Base-by-base conservation (phyloP, 2,888 invertebrate genomes). In the Heteromurus nitidus region DNA sequence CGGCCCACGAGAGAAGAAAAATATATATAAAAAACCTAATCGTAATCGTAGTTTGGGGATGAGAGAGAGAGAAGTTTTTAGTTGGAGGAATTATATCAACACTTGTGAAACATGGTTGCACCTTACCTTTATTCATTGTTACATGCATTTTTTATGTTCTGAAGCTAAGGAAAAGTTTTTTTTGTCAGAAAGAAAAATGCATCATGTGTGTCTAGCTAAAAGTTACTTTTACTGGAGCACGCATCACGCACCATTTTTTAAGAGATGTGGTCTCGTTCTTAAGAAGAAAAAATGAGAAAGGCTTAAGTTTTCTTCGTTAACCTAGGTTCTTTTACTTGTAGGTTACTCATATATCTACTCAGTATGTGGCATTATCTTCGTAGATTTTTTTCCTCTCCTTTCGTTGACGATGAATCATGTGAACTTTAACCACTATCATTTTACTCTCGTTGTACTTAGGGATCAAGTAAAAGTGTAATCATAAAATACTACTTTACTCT, bases 71-170 rank as follows among this genome's bases (percentile, higher is more conserved):
- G 24, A 67, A 67, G n/a, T n/a, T n/a, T n/a, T n/a, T n/a, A n/a
- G n/a, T n/a, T n/a, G n/a, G n/a, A n/a, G n/a, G 24, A 65, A 72
- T 67, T 65, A 53, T 72, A 80, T 80, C 72, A 80, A 80, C 79
- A 72, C 79, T 80, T 77, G 70, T 79, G 44, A 70, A 70, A 36
- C 60, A 60, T 18, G n/a, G n/a, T 44, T 30, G 44, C 60, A 72
- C 42, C 24, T 5, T 44, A 28, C 16, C n/a, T n/a, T n/a, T n/a
- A n/a, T n/a, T n/a, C n/a, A n/a, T n/a, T n/a, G n/a, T n/a, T n/a
- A n/a, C n/a, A n/a, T n/a, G n/a, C n/a, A n/a, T n/a, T 30, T 20
- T 47, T 69, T 53, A 31, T 69, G 55, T 31, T 16, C 11, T 13
- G 58, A 1, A 42, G 26, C 31, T 16, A 31, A 18, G 11, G 36